Evolutionary conservation across 1,140 invertebrate genomes (phyloP), one percentile per base, ranked within the genome.

Genomic region (Diabrotica virgifera): DNA sequence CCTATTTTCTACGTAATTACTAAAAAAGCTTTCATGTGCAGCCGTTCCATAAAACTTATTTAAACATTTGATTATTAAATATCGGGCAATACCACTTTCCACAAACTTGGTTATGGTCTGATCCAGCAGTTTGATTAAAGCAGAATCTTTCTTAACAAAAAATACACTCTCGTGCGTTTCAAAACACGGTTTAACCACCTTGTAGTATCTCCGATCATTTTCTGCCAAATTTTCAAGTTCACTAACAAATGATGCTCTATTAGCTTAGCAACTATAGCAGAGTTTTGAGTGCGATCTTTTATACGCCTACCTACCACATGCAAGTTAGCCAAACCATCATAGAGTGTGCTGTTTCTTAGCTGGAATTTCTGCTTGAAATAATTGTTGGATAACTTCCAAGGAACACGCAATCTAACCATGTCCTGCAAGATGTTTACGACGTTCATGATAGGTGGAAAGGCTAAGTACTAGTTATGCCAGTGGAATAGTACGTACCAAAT

Each of bases 361-460:
- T n/a, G 40, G 50, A 61, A 61, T 11, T 36, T 3, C 9, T 60
- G 38, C 12, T 13, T 38, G 0, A 60, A 38, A 35, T 11, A 14
- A 10, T 57, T 5, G 6, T 24, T 40, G 52, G 6, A 37, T 11
- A 40, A 35, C 24, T 8, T 55, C 12, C 36, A 63, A 36, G 53
- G 52, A 9, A 59, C 63, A 10, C 11, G 12, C 5, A 11, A 56
- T 13, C 58, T 50, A n/a, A 68, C 59, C 55, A 68, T 65, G 40
- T 68, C 63, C 52, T 68, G 59, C 2, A 68, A 36, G n/a, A 59
- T 68, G 9, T 60, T 64, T 10, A 68, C 64, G 46, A 40, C n/a
- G 5, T 13, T 10, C 0, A 10, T 51, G 1, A 64, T 6, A 12
- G 54, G 46, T 0, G 66, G 66, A 24, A 60, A 61, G 24, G 63